Percentiles rank a stretch among this genome's conserved stretches.
Evolutionary conservation across 2,113 vertebrate species (phyloP).

Genomic region (Macaca nemestrina): DNA sequence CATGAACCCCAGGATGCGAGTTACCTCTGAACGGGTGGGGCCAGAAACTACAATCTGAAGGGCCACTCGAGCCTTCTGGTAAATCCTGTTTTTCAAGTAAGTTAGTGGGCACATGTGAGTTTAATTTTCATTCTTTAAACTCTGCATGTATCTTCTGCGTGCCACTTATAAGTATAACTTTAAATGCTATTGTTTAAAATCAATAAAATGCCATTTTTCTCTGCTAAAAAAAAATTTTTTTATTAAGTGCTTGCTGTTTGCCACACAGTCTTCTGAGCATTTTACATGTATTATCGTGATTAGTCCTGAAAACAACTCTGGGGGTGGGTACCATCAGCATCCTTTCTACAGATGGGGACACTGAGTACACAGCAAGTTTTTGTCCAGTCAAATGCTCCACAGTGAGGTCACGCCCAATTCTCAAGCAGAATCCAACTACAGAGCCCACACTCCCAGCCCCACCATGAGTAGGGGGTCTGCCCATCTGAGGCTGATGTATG

Average conservation of each 20-base stretch:
- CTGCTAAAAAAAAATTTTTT: neutral
- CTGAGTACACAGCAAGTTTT: neutral
- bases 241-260: neutral
- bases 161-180: neutral
- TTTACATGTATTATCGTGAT: neutral
- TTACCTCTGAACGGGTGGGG: neutral
- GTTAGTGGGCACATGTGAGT: neutral
- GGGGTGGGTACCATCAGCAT: neutral
- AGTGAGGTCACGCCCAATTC: neutral
- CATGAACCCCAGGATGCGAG: neutral
- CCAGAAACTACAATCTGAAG: neutral
- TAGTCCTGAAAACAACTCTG: neutral
- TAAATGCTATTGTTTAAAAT: neutral
- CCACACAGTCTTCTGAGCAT: neutral
- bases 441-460: neutral
- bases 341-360: neutral
- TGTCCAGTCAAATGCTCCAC: neutral
- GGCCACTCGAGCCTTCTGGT: neutral
- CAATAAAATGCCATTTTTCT: neutral
- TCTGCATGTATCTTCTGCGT: neutral
- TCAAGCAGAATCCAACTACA: neutral
- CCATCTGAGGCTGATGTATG: too few relatives aligned
- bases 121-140: neutral
- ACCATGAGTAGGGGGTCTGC: too few relatives aligned
- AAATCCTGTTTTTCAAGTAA: neutral